Evolutionary conservation across 1,140 invertebrate species (phyloP).

Genomic region (Drosophila burlai): DNA sequence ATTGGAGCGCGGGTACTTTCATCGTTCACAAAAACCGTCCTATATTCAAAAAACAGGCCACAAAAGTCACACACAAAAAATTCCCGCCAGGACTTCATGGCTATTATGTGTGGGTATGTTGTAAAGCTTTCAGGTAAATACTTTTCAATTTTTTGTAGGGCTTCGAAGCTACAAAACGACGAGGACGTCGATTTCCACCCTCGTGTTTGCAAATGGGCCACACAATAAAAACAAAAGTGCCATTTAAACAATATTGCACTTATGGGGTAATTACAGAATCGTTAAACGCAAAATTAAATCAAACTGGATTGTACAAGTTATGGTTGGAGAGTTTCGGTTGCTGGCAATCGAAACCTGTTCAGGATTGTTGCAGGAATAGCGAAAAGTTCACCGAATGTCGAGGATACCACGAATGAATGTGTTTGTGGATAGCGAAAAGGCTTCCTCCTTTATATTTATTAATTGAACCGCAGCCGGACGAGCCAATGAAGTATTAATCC

Average conservation of each 20-base stretch:
- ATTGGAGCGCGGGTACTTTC: slow-evolving; percentile 66
- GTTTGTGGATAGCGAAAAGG: slow-evolving; percentile 3
- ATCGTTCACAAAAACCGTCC: slow-evolving; percentile 33
- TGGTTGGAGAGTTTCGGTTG: slow-evolving; percentile 38
- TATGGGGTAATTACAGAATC: slow-evolving; percentile 79
- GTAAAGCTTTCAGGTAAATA: slow-evolving; percentile 67
- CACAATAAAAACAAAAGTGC: slow-evolving; percentile 56
- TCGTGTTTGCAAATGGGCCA: slow-evolving; percentile 50
- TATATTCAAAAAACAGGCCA: slow-evolving; percentile 56
- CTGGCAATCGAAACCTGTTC: slow-evolving; percentile 44
- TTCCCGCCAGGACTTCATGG: slow-evolving; percentile 12
- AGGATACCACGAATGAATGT: slow-evolving; percentile 8
- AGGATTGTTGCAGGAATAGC: slow-evolving; percentile 1
- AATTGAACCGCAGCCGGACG: slow-evolving; percentile 21
- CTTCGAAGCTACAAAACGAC: slow-evolving; percentile 49
- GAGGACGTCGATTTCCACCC: slow-evolving; percentile 13
- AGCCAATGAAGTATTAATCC: slow-evolving; percentile 29
- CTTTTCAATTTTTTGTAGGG: slow-evolving; percentile 55
- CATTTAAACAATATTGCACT: slow-evolving; percentile 77
- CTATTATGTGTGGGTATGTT: slow-evolving; percentile 45
- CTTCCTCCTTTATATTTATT: slow-evolving; percentile 12
- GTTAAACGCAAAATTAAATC: slow-evolving; percentile 59
- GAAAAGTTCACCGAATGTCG: slow-evolving; percentile 1
- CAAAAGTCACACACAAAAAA: slow-evolving; percentile 45
- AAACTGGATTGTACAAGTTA: slow-evolving; percentile 61